A percentile compares a stretch with the other conserved stretches of the same genome.
Evolutionary conservation across 2,888 invertebrate species (phyloP).

Genomic region (Cepaea hortensis): DNA sequence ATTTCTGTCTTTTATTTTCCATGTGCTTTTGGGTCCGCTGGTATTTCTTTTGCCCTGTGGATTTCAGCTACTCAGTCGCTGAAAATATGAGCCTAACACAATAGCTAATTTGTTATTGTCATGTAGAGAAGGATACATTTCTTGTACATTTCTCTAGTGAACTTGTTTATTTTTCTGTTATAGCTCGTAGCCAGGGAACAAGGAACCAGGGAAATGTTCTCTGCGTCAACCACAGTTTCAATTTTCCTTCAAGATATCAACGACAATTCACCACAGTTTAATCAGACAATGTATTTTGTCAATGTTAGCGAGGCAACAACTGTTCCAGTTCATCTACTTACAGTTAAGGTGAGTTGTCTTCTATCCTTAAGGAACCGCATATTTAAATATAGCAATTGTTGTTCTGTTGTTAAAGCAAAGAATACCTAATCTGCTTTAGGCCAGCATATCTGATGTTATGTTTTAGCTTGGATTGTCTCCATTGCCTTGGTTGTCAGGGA

Average conservation of each 20-base stretch:
- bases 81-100: too few relatives aligned
- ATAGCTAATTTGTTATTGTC: too few relatives aligned
- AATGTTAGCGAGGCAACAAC: neutral
- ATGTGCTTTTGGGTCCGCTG: too few relatives aligned
- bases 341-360: neutral
- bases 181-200: conserved; percentile 75
- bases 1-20: too few relatives aligned
- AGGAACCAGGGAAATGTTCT: conserved; percentile 89
- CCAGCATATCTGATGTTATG: too few relatives aligned
- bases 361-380: neutral
- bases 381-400: neutral
- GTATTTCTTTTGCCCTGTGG: too few relatives aligned
- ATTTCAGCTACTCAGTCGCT: too few relatives aligned
- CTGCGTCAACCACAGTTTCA: conserved; percentile 85
- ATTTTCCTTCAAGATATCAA: conserved; percentile 90
- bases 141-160: neutral
- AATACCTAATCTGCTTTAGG: too few relatives aligned
- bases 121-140: too few relatives aligned
- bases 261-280: conserved; percentile 89
- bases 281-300: conserved; percentile 37
- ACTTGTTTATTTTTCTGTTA: conserved; percentile 51
- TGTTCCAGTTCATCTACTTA: neutral
- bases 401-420: neutral
- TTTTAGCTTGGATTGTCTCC: too few relatives aligned
- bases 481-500: too few relatives aligned